Conservation (phyloP, 2,113 vertebrate species). For the Trematocara variabile region DNA sequence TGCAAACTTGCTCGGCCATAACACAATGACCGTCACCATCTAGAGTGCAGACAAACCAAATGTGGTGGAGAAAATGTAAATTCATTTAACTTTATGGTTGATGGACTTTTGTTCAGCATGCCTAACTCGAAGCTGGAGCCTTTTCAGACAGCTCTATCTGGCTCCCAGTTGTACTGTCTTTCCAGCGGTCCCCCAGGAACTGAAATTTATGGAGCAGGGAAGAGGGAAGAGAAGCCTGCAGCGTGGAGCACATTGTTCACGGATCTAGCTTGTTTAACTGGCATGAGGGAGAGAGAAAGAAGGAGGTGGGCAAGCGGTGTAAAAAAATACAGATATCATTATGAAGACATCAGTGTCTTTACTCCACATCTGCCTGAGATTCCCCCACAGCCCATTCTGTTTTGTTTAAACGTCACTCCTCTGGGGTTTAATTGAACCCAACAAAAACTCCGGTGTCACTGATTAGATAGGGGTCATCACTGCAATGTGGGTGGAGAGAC, state of each 20-base stretch:
- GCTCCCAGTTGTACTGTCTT: slow-evolving; percentile 41
- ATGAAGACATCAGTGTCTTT: slow-evolving; percentile 71
- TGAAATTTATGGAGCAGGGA: slow-evolving; percentile 63
- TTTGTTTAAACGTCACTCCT: slow-evolving; percentile 20
- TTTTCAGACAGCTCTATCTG: slow-evolving; percentile 65
- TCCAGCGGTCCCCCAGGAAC: slow-evolving; percentile 50
- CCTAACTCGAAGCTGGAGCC: slow-evolving; percentile 68
- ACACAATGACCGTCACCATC: not conserved
- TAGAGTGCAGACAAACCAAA: not conserved
- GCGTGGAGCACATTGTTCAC: slow-evolving; percentile 72
- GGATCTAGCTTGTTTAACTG: slow-evolving; percentile 48
- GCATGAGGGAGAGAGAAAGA: slow-evolving; percentile 24
- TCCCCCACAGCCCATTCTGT: slow-evolving; percentile 33
- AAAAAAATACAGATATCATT: slow-evolving; percentile 7
- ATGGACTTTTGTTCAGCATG: slow-evolving; percentile 57
- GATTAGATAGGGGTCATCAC: slow-evolving; percentile 16
- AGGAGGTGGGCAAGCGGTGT: not conserved
- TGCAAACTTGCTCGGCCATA: not conserved
- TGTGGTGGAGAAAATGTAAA: not conserved
- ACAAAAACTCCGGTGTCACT: not conserved
- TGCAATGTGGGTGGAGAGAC: not conserved
- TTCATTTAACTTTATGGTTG: not conserved
- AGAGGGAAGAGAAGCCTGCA: slow-evolving; percentile 21
- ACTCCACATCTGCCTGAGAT: slow-evolving; percentile 58
- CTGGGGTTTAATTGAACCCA: slow-evolving; percentile 17